Base-by-base conservation (phyloP, 2,113 vertebrate genomes). In the Mesembrinibis cayennensis region DNA sequence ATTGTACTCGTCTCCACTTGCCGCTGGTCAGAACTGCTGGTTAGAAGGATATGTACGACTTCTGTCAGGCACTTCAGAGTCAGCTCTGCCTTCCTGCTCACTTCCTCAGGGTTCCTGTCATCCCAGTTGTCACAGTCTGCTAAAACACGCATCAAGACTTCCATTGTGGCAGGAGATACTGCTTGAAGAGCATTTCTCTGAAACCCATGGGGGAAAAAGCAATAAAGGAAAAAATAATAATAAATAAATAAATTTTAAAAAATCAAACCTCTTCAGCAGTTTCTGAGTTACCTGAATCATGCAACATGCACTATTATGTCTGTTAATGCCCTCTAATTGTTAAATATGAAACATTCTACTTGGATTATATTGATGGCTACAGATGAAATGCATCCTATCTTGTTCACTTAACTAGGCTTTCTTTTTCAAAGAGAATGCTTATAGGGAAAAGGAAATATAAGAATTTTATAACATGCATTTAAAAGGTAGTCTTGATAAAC, bases 101-200 rank as follows among this genome's bases (percentile, higher is more conserved):
- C 98, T 85, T 98, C 98, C 88, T 99, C 98, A 91, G 98, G 98
- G 98, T 97, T 99, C 97, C 98, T 98, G 84, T 90, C 98, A 97
- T 95, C 99, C 99, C 84, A 98, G n/a, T 91, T 98, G 49, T 98
- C 98, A 98, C 99, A 99, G 96, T 99, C 99, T 19, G 99, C 99
- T 97, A 99, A 97, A 86, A 99, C 98, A 81, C 98, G 98, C 98
- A 99, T 98, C 97, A 99, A 95, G 85, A 99, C 99, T 98, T 99
- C 99, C 99, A 99, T 99, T 83, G 99, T 99, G 93, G 99, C 99
- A 58, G 99, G 99, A 92, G 99, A 99, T 93, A 99, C 99, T 94
- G 99, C 99, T 78, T 99, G 98, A 81, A 99, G 98, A 89, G 99
- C 99, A 53, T 99, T 99, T 88, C 98, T 99, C 99, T 99, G 93